Percentiles rank a stretch among this genome's conserved stretches.
These are phyloP conservation scores for Achlya flavicornis DNA, from an alignment of 2,888 invertebrate genomes.

Conservation along the genomic window DNA sequence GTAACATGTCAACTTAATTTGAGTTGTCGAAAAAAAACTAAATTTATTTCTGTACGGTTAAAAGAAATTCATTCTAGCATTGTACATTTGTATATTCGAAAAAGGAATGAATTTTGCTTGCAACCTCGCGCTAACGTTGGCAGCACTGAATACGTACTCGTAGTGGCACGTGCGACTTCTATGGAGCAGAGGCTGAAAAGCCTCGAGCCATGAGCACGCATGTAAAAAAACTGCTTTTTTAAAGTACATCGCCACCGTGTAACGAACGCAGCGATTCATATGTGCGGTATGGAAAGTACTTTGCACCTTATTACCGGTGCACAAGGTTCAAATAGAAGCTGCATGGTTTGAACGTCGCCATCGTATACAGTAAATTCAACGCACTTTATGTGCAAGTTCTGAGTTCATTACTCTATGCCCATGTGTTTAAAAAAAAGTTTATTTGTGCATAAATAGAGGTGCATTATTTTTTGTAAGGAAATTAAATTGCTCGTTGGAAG, in stretches of 20 bases:
- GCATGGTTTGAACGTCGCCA: not conserved
- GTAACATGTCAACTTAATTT: not conserved
- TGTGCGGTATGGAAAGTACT: not conserved
- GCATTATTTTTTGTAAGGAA: conserved; percentile 1
- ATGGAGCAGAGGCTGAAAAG: conserved; percentile 50
- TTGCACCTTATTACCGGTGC: conserved; percentile 4
- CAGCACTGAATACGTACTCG: conserved; percentile 52
- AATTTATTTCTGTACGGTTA: not conserved
- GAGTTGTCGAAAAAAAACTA: not conserved
- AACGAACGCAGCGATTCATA: conserved; percentile 7
- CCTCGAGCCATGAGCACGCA: conserved; percentile 43
- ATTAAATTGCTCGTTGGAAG: not conserved
- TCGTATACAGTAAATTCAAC: conserved; percentile 3
- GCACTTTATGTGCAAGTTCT: conserved; percentile 9
- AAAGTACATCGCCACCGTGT: conserved; percentile 29
- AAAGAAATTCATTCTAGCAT: not conserved
- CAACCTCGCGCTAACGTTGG: conserved; percentile 40
- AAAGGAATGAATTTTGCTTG: conserved; percentile 26
- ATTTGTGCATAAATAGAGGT: conserved; percentile 1
- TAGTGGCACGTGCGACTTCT: conserved; percentile 31
- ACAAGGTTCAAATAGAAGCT: not conserved
- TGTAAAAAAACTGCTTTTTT: conserved; percentile 48
- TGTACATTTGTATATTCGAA: conserved; percentile 42
- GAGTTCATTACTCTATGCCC: conserved; percentile 12
- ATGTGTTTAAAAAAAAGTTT: conserved; percentile 6